Evolutionary conservation across 2,888 invertebrate species (phyloP), one percentile per base, ranked within the genome.

Genomic region (Thyatira batis): DNA sequence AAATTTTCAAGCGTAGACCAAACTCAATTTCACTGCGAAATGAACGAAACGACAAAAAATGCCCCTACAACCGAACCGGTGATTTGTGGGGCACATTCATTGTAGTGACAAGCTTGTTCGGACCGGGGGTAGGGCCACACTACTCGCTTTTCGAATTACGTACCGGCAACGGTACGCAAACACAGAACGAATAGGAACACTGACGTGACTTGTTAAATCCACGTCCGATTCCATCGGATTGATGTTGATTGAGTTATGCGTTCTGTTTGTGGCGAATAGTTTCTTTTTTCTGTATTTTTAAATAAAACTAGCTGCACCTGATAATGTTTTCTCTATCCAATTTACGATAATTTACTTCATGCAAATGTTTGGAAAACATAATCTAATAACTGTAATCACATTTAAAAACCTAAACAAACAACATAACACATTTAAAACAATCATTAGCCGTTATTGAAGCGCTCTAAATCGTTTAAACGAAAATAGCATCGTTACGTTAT

Each of bases 31-130:
- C 82, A 80, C 71, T 75, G 78, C 80, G 82, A 84, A 89, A 88
- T 85, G 84, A 84, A 88, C 80, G 83, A 76, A 79, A 82, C 78
- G 78, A 82, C 82, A 89, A 89, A 90, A 89, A 89, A 87, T 79
- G 73, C 65, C 71, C 72, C 71, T 72, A 74, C 81, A 80, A 78
- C 78, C 83, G 80, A 80, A 76, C 82, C 76, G 78, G 89, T 91
- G 91, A 91, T 91, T 91, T 91, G 91, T 90, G 87, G 86, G 69
- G 68, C 78, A 80, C 88, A 90, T 91, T 82, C 86, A 82, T 90
- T 87, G 88, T 85, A 88, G 85, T 86, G 91, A 89, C 91, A 89
- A 82, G 82, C 84, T 82, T 82, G 87, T 83, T 78, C 80, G 76
- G 74, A 69, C 73, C 63, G 70, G 75, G 69, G 66, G 68, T 59